A percentile compares a stretch with the other conserved stretches of the same genome.
Conservation (phyloP, 2,797 vertebrate species). For the Cottoperca gobio region DNA sequence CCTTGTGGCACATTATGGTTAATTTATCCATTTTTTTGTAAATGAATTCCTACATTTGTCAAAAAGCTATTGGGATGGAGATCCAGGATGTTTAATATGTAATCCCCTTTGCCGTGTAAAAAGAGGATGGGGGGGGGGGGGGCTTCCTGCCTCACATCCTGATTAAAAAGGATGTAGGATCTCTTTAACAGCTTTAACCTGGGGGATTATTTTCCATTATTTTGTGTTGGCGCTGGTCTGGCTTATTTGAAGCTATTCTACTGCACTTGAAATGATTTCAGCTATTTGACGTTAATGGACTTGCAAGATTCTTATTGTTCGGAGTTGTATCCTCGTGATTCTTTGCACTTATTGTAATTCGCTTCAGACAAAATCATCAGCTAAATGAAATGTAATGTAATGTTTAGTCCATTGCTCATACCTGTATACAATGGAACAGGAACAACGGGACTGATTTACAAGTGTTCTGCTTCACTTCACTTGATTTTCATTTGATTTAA, state of each 20-base stretch:
- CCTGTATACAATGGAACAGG: conserved; percentile 20
- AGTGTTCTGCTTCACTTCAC: conserved; percentile 18
- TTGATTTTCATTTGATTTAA: conserved; percentile 1
- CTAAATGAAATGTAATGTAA: too few species aligned
- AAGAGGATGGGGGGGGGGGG: not conserved
- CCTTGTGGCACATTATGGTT: conserved; percentile 20
- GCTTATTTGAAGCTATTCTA: too few species aligned
- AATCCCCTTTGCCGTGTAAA: conserved; percentile 17
- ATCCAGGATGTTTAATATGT: conserved; percentile 52
- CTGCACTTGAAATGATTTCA: too few species aligned
- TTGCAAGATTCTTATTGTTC: too few species aligned
- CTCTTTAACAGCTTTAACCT: conserved; percentile 40
- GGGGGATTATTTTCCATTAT: conserved; percentile 26
- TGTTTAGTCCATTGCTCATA: conserved; percentile 7
- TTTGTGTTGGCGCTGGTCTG: conserved; percentile 26
- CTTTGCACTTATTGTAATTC: too few species aligned
- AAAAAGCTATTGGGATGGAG: conserved; percentile 20
- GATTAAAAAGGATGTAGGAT: conserved; percentile 56
- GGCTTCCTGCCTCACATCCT: conserved; percentile 61
- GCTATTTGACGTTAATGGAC: too few species aligned
- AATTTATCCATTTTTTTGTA: conserved; percentile 46
- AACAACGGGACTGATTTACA: not conserved
- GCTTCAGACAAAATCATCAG: too few species aligned
- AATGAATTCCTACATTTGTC: conserved; percentile 46
- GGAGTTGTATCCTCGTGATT: too few species aligned